Evolutionary conservation across 2,113 vertebrate genomes (phyloP).

Genomic region (Ranitomeya imitator): DNA sequence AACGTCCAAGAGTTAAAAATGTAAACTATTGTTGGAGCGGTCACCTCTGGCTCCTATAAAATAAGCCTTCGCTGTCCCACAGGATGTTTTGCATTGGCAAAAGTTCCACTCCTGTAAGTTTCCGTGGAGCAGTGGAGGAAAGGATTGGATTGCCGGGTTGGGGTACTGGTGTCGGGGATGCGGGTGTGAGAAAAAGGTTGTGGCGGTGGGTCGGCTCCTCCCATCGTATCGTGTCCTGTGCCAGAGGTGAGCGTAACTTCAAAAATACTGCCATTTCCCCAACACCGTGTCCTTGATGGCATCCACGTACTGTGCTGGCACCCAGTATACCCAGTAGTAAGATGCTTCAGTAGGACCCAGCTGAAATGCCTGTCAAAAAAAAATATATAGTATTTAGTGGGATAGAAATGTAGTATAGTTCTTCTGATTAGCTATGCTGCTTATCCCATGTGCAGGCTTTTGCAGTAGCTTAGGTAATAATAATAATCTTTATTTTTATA

Average conservation of each 20-base stretch:
- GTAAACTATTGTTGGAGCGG: constrained; percentile 76
- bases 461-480: no score
- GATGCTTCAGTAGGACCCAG: constrained; percentile 99
- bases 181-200: constrained; percentile 8
- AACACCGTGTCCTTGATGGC: constrained; percentile 99
- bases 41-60: constrained; percentile 80
- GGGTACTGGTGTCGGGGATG: constrained; percentile 11
- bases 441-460: no score
- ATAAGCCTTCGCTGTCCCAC: constrained; percentile 35
- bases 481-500: no score
- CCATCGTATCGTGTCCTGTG: constrained; percentile 79
- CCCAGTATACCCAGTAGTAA: constrained; percentile 99
- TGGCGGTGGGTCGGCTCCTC: constrained; percentile 2
- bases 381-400: constrained; percentile 59
- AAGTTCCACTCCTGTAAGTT: constrained; percentile 76
- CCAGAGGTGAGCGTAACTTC: constrained; percentile 97
- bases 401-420: not conserved
- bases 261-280: constrained; percentile 99
- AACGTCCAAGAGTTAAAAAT: constrained; percentile 77
- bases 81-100: constrained; percentile 63
- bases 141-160: not conserved
- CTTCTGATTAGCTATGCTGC: no score
- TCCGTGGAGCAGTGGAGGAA: constrained; percentile 29
- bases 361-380: constrained; percentile 89
- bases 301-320: constrained; percentile 97